These are phyloP conservation scores for Drosophila diplacantha DNA, from an alignment of 2,888 invertebrate genomes.

Conservation along the genomic window DNA sequence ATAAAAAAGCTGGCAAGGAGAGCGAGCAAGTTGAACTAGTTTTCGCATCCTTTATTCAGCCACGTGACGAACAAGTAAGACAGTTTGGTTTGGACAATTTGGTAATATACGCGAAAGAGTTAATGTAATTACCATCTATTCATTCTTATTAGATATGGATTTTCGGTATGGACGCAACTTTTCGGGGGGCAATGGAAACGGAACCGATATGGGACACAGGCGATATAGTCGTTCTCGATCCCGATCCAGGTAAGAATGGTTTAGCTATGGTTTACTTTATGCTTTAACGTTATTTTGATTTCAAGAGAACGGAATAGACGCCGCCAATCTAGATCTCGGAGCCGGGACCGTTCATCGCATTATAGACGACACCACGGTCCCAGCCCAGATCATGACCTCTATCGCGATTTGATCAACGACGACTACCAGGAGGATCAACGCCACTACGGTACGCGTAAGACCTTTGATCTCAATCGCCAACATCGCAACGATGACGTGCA, in stretches of 20 bases:
- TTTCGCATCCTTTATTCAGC: neutral
- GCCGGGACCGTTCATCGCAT: slow-evolving; percentile 72
- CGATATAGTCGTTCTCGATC: slow-evolving; percentile 77
- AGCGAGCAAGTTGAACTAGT: neutral
- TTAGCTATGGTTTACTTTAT: neutral
- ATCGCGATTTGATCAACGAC: slow-evolving; percentile 76
- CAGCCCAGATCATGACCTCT: slow-evolving; percentile 73
- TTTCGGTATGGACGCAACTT: slow-evolving; percentile 66
- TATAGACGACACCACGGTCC: slow-evolving; percentile 42
- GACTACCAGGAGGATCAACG: slow-evolving; percentile 75
- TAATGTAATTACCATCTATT: slow-evolving; percentile 26
- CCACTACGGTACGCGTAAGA: slow-evolving; percentile 50
- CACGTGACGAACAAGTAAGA: slow-evolving; percentile 17
- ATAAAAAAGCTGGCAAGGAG: neutral
- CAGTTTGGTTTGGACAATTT: no score
- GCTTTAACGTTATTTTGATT: neutral
- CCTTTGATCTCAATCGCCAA: slow-evolving; percentile 17
- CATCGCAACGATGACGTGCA: slow-evolving; percentile 50
- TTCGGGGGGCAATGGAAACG: slow-evolving; percentile 48
- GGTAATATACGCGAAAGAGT: neutral
- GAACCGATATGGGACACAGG: slow-evolving; percentile 49
- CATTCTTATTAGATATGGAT: slow-evolving; percentile 54
- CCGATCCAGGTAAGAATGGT: slow-evolving; percentile 62
- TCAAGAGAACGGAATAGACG: slow-evolving; percentile 74
- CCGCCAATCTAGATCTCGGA: slow-evolving; percentile 73